Evolutionary conservation across 1,140 invertebrate genomes (phyloP).

Genomic region (Drosophila insularis): DNA sequence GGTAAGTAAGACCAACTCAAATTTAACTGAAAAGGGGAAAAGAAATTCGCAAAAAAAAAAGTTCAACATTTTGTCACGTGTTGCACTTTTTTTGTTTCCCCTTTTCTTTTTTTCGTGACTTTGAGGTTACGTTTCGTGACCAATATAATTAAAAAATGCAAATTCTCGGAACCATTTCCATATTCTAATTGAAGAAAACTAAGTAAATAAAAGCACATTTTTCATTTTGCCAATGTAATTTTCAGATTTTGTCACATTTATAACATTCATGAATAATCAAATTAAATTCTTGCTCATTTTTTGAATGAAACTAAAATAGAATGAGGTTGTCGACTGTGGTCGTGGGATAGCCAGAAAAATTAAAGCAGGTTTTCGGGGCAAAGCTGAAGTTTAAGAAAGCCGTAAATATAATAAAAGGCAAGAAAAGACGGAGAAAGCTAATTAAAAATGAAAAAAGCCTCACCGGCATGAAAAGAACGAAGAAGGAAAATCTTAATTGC

Average conservation of each 20-base stretch:
- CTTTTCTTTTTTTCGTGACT: not conserved
- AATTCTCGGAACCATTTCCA: not conserved
- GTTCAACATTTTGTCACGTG: not conserved
- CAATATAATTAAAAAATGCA: slow-evolving; percentile 8
- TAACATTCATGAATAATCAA: slow-evolving; percentile 4
- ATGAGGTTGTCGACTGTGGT: not conserved
- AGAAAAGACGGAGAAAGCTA: not conserved
- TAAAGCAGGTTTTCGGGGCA: not conserved
- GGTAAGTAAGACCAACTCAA: not conserved
- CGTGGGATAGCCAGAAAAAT: not conserved
- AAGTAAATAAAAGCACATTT: not conserved
- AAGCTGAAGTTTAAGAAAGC: not conserved
- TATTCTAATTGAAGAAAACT: not conserved
- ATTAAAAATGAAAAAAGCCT: not conserved
- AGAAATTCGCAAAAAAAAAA: not conserved
- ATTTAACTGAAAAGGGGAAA: not conserved
- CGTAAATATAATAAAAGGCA: not conserved
- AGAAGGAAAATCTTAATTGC: not conserved
- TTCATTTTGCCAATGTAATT: not conserved
- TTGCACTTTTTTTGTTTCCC: not conserved
- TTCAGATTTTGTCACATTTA: not conserved
- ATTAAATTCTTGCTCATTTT: not conserved
- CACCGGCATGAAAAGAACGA: not conserved
- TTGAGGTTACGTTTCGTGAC: not conserved
- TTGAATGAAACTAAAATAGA: not conserved